These are phyloP conservation scores for Magallana angulata DNA, from an alignment of 1,140 invertebrate species.

Conservation along the genomic window DNA sequence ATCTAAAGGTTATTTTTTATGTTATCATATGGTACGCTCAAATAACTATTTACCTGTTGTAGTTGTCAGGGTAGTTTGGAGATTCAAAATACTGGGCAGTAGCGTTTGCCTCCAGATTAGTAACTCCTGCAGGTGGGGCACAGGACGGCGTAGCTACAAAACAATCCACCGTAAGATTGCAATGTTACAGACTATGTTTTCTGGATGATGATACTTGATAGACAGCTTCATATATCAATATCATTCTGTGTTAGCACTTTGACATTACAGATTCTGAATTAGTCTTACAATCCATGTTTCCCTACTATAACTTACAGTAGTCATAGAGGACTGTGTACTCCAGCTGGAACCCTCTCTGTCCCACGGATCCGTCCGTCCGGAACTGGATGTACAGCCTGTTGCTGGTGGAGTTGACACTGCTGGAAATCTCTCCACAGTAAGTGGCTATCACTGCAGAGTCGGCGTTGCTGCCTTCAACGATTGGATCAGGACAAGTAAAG, in stretches of 20 bases:
- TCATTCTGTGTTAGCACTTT: too few species aligned
- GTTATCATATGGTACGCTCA: background rate
- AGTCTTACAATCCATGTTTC: too few species aligned
- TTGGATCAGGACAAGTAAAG: too few species aligned
- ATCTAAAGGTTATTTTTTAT: too few species aligned
- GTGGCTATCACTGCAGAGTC: background rate
- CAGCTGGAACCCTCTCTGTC: conserved; percentile 51
- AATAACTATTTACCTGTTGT: conserved; percentile 34
- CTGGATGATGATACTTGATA: too few species aligned
- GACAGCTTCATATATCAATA: too few species aligned
- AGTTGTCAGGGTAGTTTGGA: conserved; percentile 47
- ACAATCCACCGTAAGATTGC: background rate
- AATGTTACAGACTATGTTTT: too few species aligned
- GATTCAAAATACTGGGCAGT: conserved; percentile 48
- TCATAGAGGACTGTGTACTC: conserved; percentile 6
- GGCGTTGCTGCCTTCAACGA: background rate
- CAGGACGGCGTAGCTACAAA: conserved; percentile 45
- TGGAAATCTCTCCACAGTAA: conserved; percentile 41
- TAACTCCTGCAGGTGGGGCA: conserved; percentile 14
- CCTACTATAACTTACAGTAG: background rate
- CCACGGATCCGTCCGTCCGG: conserved; percentile 41
- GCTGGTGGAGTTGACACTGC: conserved; percentile 50
- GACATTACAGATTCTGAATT: too few species aligned
- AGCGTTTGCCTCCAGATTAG: conserved; percentile 40
- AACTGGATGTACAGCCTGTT: conserved; percentile 40